Conservation (phyloP, 2,113 vertebrate species). For the Pitta sordida region DNA sequence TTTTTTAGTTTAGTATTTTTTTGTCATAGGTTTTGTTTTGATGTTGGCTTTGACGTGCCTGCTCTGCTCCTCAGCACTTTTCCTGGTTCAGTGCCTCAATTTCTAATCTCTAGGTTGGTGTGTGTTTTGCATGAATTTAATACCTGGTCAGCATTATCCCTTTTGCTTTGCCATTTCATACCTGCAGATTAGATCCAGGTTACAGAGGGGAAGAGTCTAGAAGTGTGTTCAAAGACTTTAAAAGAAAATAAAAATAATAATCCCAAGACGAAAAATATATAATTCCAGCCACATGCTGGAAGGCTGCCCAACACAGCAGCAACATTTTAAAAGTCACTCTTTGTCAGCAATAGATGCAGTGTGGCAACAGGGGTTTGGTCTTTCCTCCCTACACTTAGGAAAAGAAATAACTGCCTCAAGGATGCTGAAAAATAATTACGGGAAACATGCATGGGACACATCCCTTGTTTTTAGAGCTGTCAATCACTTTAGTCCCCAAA, state of each 20-base stretch:
- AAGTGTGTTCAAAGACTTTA: not conserved
- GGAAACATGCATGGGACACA: not conserved
- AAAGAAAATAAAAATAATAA: not conserved
- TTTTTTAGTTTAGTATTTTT: not conserved
- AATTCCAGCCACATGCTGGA: not conserved
- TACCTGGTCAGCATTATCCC: constrained; percentile 24
- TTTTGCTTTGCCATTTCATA: not conserved
- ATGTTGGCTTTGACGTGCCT: not conserved
- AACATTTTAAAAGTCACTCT: not conserved
- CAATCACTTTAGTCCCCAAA: not conserved
- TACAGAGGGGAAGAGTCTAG: not conserved
- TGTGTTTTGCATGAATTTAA: constrained; percentile 43
- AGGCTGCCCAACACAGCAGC: not conserved
- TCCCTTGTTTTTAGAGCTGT: not conserved
- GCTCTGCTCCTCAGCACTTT: constrained; percentile 30
- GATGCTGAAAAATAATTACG: constrained; percentile 4
- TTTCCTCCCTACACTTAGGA: not conserved
- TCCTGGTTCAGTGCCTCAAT: constrained; percentile 18
- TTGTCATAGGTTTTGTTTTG: not conserved
- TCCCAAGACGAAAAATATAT: not conserved
- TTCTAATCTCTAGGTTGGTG: not conserved
- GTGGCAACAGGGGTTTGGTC: not conserved
- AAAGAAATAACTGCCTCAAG: not conserved
- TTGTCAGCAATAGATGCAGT: not conserved
- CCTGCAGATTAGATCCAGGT: not conserved